Conservation (phyloP, 2,113 vertebrate species). For the Hylia prasina region DNA sequence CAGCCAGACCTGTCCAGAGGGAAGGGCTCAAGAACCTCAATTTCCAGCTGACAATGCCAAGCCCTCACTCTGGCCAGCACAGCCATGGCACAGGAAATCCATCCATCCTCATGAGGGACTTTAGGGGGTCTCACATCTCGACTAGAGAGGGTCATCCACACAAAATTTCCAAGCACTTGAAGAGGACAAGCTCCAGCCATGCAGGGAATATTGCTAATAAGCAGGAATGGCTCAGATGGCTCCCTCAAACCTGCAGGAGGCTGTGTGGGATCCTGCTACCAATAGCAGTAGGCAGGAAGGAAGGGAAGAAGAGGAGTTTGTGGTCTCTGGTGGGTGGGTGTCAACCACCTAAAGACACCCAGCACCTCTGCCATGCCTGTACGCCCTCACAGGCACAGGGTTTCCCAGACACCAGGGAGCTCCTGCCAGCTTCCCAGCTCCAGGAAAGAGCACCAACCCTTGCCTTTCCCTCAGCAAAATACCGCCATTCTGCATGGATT, state of each 20-base stretch:
- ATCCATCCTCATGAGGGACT: not conserved
- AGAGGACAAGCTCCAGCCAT: not conserved
- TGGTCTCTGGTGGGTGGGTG: not conserved
- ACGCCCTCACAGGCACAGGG: not conserved
- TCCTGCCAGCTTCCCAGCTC: not conserved
- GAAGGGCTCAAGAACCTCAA: rapidly evolving
- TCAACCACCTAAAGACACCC: not conserved
- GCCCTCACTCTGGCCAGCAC: rapidly evolving
- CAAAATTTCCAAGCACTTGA: not conserved
- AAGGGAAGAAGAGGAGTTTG: not conserved
- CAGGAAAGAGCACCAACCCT: not conserved
- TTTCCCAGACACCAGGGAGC: not conserved
- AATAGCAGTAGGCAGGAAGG: rapidly evolving
- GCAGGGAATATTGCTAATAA: not conserved
- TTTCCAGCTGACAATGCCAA: not conserved
- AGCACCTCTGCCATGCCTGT: not conserved
- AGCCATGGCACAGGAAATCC: rapidly evolving
- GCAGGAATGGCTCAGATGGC: not conserved
- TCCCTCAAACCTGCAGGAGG: not conserved
- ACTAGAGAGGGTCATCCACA: not conserved
- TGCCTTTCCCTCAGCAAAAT: not conserved
- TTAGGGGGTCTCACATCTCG: not conserved
- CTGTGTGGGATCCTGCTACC: not conserved
- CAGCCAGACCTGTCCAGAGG: not conserved
- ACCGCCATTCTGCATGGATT: not conserved